Base-by-base conservation (phyloP, 1,140 invertebrate species). In the Diploscapter pachys region DNA sequence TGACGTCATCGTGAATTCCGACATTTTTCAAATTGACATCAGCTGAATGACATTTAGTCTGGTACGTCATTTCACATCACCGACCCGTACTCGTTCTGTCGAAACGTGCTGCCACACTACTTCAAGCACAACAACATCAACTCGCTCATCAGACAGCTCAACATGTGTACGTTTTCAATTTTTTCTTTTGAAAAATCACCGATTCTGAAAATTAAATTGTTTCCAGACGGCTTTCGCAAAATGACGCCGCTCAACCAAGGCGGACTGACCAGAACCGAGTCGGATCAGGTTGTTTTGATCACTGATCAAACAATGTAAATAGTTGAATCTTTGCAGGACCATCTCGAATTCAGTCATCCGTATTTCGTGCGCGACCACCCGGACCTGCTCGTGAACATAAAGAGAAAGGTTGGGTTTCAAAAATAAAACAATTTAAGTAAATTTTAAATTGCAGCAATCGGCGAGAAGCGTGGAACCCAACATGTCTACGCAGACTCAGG, bases 101-200 rank as follows among this genome's bases (percentile, higher is more conserved):
- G 91, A 79, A 93, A 97, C 82, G 88, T 99, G 11, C 87, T 99
- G 50, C 90, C 90, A 5, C 88, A 93, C n/a, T 99, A 97, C 86
- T 99, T 98, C 87, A 99, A 99, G 88, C 96, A 99, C 85, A 98
- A 94, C 85, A 99, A 99, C 86, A 95, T 99, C 91, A 94, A 96
- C 65, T 97, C 94, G 87, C 98, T 99, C 87, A 93, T 99, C 64
- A 87, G 96, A 48, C 96, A 99, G 83, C 87, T 99, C 49, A 99
- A 99, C 88, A 98, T 99, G 95, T 99, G 93, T 95, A 91, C 56
- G 70, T 64, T 78, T 61, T 31, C 55, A 4, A 11, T 6, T 75
- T 50, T 73, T 59, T 11, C 57, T 31, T 31, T 31, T 31, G 31
- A 31, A 31, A 31, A 31, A 31, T 31, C 31, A 31, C 31, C 31